Percentiles rank a stretch among this genome's conserved stretches.
phyloP scores from a whole-genome alignment of 2,113 vertebrate genomes.

The Corythoichthys intestinalis region DNA sequence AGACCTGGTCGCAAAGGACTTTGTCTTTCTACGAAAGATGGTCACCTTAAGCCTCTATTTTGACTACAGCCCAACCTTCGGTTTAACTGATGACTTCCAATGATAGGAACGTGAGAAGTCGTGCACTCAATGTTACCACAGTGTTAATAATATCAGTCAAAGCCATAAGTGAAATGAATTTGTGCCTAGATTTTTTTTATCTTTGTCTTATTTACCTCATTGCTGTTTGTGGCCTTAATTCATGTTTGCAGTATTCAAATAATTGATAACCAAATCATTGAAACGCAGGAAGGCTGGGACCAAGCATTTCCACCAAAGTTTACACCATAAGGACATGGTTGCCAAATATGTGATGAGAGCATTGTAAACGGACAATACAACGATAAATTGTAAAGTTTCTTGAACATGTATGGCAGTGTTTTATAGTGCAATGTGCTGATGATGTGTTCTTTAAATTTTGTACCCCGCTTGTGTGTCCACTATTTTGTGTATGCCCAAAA shows the following conservation, averaged over 20 bases:
- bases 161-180: conserved; percentile 59
- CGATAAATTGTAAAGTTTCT: conserved; percentile 46
- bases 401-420: conserved; percentile 52
- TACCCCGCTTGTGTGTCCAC: conserved; percentile 64
- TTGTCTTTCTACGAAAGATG: conserved; percentile 41
- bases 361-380: conserved; percentile 38
- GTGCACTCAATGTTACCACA: conserved; percentile 71
- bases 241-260: conserved; percentile 63
- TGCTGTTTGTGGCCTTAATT: conserved; percentile 45
- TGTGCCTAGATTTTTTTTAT: conserved; percentile 49
- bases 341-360: conserved; percentile 38
- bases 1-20: conserved; percentile 54
- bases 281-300: conserved; percentile 51
- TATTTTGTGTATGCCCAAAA: conserved; percentile 55
- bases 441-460: conserved; percentile 55
- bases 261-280: conserved; percentile 37
- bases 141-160: conserved; percentile 66
- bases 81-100: conserved; percentile 56
- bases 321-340: conserved; percentile 48
- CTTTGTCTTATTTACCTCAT: conserved; percentile 63
- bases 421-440: conserved; percentile 66
- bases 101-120: conserved; percentile 55
- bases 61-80: conserved; percentile 53
- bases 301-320: conserved; percentile 58
- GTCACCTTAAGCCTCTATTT: conserved; percentile 62